Conservation (phyloP, 2,797 vertebrate species). For the Sebastolobus altivelis region DNA sequence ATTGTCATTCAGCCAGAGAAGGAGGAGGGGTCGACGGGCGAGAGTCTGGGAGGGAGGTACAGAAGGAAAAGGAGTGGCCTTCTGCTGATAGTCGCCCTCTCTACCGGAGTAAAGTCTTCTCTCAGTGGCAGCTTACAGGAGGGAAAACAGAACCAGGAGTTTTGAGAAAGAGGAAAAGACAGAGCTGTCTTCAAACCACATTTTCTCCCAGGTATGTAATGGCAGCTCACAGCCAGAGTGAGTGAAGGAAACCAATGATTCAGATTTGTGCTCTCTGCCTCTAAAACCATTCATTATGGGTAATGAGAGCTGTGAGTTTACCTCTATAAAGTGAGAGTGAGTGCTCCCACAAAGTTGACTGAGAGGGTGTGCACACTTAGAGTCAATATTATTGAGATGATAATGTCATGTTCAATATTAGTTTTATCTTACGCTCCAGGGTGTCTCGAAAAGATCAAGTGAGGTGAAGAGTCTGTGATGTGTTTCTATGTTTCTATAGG, state of each 20-base stretch:
- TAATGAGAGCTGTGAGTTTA: conserved; percentile 53
- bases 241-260: conserved; percentile 50
- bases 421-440: background rate
- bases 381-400: conserved; percentile 4
- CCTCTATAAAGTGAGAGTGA: conserved; percentile 45
- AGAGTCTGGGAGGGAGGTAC: conserved; percentile 69
- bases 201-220: conserved; percentile 73
- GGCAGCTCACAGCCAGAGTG: conserved; percentile 35
- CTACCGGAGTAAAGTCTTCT: conserved; percentile 75
- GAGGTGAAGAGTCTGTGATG: background rate
- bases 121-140: conserved; percentile 75
- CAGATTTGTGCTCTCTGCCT: conserved; percentile 50
- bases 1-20: conserved; percentile 80
- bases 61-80: conserved; percentile 87
- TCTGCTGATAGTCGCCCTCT: conserved; percentile 79
- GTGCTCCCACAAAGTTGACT: conserved; percentile 32
- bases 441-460: background rate
- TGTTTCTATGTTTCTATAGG: background rate
- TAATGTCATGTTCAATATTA: background rate
- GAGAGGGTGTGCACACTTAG: conserved; percentile 34
- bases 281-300: conserved; percentile 63
- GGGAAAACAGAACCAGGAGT: conserved; percentile 74
- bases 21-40: conserved; percentile 71
- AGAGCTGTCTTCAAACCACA: conserved; percentile 40
- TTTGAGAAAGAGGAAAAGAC: conserved; percentile 58